Conservation (phyloP, 2,113 vertebrate species). For the Sphaerodactylus townsendi region DNA sequence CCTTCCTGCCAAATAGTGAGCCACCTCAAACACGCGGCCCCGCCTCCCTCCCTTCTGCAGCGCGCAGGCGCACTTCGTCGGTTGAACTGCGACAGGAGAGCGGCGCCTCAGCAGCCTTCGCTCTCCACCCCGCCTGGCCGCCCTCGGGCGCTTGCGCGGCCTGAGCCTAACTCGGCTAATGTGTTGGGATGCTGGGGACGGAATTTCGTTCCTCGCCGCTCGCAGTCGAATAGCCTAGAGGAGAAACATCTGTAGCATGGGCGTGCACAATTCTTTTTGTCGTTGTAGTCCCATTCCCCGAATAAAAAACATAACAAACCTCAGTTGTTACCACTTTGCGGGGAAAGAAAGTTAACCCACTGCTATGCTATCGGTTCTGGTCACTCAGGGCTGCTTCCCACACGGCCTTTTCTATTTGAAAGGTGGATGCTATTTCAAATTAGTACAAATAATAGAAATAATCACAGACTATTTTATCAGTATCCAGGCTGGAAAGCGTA, state of each 20-base stretch:
- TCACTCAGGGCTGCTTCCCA: not conserved
- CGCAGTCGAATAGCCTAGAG: not conserved
- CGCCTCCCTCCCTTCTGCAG: constrained; percentile 34
- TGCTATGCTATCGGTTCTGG: not conserved
- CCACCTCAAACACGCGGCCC: constrained; percentile 48
- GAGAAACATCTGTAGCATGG: not conserved
- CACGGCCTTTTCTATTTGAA: not conserved
- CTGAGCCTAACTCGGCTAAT: not conserved
- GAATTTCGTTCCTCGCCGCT: too few relatives aligned
- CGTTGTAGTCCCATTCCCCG: not conserved
- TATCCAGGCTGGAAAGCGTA: too few relatives aligned
- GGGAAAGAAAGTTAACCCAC: not conserved
- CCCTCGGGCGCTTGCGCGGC: not conserved
- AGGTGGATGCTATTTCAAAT: not conserved
- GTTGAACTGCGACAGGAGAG: constrained; percentile 62
- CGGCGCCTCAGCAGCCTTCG: not conserved
- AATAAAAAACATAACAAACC: not conserved
- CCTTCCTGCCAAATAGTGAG: constrained; percentile 78
- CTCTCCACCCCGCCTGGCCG: not conserved
- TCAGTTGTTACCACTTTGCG: not conserved
- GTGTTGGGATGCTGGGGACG: not conserved
- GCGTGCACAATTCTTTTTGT: too few relatives aligned
- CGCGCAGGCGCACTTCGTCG: constrained; percentile 50
- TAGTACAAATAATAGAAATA: not conserved
- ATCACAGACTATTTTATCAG: not conserved